Base-by-base conservation (phyloP, 2,113 vertebrate genomes). In the Corythaixoides concolor region DNA sequence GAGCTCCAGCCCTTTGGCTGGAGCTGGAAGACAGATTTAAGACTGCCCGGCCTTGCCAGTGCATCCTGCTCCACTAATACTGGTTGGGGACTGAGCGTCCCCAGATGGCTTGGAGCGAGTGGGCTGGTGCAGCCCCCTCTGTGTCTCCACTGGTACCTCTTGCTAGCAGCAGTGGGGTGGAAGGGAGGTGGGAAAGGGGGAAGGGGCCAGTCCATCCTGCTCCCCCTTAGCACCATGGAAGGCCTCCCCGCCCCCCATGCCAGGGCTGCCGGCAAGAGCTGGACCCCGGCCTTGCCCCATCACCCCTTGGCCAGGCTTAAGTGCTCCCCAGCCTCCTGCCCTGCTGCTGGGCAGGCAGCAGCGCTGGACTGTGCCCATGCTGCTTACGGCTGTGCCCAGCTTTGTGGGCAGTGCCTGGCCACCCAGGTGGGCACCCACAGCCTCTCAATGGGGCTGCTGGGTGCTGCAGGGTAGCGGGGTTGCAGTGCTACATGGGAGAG, bases 1-100 rank as follows among this genome's bases (percentile, higher is more conserved):
- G 47, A 95, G 60, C 93, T 95, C 89, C 86, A 56, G 67, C 52
- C 56, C 39, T 59, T 70, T 33, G 93, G 86, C 89, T 89, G 73
- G 81, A 95, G 69, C 89, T 89, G 95, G 96, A 97, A 97, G 96
- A 96, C 96, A 90, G 70, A 86, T 90, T 94, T 84, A 55, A 89
- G 79, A 87, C 73, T 0, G 3, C 89, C 43, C 2, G 1, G 80
- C 81, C 45, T 94, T 85, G 84, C 93, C 77, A 81, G 94, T 66
- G 80, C 84, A 78, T 89, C 88, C 86, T 81, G 73, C 96, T 73
- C 83, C 85, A 39, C 85, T 92, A 97, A 96, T 96, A 97, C 89
- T 96, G 91, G 13, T 64, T 72, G 74, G 87, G 91, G 89, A 95
- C 73, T 2, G 1, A 52, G 39, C 1, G 5, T 94, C 91, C 94